Evolutionary conservation across 2,113 vertebrate species (phyloP).

Genomic region (Entosphenus tridentatus): DNA sequence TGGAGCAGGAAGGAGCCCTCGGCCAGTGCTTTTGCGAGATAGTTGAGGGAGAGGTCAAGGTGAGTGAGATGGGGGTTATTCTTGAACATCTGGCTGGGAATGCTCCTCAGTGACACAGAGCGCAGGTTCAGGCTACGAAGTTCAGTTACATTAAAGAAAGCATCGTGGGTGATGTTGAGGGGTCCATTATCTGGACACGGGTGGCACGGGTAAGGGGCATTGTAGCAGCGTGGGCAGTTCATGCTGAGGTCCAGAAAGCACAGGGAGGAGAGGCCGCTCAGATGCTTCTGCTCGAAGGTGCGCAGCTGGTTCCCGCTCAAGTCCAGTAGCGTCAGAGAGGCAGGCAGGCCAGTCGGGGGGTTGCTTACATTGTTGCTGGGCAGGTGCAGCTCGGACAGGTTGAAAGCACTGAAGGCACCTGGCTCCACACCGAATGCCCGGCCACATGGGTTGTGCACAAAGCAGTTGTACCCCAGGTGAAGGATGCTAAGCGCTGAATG

Average conservation of each 20-base stretch:
- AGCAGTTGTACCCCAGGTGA: slow-evolving; percentile 76
- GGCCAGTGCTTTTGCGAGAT: slow-evolving; percentile 39
- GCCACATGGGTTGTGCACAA: slow-evolving; percentile 71
- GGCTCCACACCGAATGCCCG: slow-evolving; percentile 36
- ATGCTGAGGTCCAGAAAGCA: slow-evolving; percentile 70
- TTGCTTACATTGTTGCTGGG: slow-evolving; percentile 62
- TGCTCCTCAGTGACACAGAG: slow-evolving; percentile 45
- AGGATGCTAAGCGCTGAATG: slow-evolving; percentile 14
- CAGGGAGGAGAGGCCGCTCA: slow-evolving; percentile 34
- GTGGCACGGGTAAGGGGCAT: slow-evolving; percentile 51
- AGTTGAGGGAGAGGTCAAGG: slow-evolving; percentile 71
- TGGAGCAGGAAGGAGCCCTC: slow-evolving; percentile 28
- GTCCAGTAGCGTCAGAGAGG: slow-evolving; percentile 43
- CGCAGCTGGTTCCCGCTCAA: slow-evolving; percentile 63
- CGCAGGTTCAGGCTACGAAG: slow-evolving; percentile 44
- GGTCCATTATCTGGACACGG: slow-evolving; percentile 34
- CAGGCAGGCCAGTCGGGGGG: slow-evolving; percentile 36
- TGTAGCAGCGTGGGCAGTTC: slow-evolving; percentile 78
- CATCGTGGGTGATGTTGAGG: slow-evolving; percentile 26
- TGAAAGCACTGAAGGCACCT: slow-evolving; percentile 36
- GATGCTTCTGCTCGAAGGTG: slow-evolving; percentile 29
- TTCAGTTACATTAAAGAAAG: slow-evolving; percentile 38
- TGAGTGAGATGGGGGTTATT: slow-evolving; percentile 27
- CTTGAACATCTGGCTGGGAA: slow-evolving; percentile 39
- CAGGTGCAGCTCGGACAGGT: slow-evolving; percentile 44